Conservation (phyloP, 2,888 invertebrate species). For the Melanostoma mellinum region DNA sequence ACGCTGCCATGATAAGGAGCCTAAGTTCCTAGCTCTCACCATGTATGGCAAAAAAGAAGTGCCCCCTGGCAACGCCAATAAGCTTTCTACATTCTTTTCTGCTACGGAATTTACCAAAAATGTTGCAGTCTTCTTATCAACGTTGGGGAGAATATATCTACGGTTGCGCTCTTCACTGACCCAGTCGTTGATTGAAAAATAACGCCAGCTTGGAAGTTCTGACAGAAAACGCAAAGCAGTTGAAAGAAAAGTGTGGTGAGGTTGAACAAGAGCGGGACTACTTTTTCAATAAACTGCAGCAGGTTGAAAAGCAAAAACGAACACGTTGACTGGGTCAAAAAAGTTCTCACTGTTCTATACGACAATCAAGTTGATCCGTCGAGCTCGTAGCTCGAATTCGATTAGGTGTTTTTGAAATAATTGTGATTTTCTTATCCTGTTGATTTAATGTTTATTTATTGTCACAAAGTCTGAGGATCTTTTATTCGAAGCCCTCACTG, state of each 20-base stretch:
- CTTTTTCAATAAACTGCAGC: conserved; percentile 76
- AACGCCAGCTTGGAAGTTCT: conserved; percentile 69
- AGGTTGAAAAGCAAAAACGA: conserved; percentile 76
- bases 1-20: too few species aligned
- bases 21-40: too few species aligned
- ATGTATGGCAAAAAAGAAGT: too few species aligned
- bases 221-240: conserved; percentile 63
- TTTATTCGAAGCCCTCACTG: background rate
- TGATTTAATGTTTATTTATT: conserved; percentile 31
- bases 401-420: background rate
- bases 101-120: too few species aligned
- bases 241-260: conserved; percentile 56
- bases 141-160: too few species aligned
- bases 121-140: too few species aligned
- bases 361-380: conserved; percentile 45
- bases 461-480: background rate
- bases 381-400: conserved; percentile 8
- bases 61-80: too few species aligned
- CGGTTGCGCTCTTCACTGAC: too few species aligned
- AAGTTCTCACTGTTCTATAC: conserved; percentile 75
- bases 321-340: conserved; percentile 75
- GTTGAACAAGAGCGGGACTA: conserved; percentile 75
- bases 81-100: too few species aligned
- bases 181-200: too few species aligned
- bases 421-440: conserved; percentile 20